Conservation (phyloP, 2,797 vertebrate species). For the Clarias platycephalus region DNA sequence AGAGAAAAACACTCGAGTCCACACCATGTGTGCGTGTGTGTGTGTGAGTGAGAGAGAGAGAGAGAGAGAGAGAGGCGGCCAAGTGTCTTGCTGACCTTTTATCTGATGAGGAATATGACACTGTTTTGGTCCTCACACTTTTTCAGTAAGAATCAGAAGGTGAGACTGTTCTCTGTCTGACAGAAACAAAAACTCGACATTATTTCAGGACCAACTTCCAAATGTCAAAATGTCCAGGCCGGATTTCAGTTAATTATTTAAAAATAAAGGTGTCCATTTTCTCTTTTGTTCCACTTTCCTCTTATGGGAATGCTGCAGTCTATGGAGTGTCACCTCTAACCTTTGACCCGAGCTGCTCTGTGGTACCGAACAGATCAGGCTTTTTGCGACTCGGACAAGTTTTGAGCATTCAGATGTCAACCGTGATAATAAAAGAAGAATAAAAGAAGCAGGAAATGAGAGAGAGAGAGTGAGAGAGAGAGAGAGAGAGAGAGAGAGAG, state of each 20-base stretch:
- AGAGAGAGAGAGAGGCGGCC: not conserved
- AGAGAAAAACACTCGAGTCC: not conserved
- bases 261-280: constrained; percentile 3
- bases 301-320: not conserved
- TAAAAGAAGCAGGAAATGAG: not conserved
- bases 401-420: not conserved
- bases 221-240: not conserved
- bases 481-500: not conserved
- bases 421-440: not conserved
- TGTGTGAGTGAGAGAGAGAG: not conserved
- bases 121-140: constrained; percentile 10
- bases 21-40: not conserved
- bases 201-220: not conserved
- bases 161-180: not conserved
- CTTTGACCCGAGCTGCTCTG: constrained; percentile 13
- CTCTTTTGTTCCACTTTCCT: constrained; percentile 19
- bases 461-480: no score
- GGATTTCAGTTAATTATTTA: constrained; percentile 7
- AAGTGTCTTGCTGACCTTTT: not conserved
- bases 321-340: constrained; percentile 4
- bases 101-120: constrained; percentile 21
- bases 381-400: constrained; percentile 10
- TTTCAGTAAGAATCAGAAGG: not conserved
- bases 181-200: not conserved
- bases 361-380: constrained; percentile 13